A percentile compares a stretch with the other conserved stretches of the same genome.
Evolutionary conservation across 2,888 invertebrate genomes (phyloP).

Genomic region (Volucella inanis): DNA sequence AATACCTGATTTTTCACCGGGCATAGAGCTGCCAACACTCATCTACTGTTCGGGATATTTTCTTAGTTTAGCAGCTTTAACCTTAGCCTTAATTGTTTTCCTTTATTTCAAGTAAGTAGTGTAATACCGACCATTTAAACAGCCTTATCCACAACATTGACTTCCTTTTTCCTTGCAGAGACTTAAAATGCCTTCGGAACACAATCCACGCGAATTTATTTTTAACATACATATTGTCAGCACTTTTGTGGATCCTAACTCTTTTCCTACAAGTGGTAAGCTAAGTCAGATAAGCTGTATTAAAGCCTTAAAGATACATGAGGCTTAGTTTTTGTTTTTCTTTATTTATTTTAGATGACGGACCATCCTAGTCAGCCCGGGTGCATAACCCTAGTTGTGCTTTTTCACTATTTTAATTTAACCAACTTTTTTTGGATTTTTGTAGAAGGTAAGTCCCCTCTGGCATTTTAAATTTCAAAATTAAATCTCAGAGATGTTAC

Average conservation of each 20-base stretch:
- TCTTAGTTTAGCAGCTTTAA: constrained; percentile 91
- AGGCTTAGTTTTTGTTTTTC: constrained; percentile 13
- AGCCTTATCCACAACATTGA: background rate
- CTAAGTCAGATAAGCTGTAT: background rate
- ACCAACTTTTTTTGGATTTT: constrained; percentile 99
- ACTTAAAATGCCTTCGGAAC: constrained; percentile 94
- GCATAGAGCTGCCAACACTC: constrained; percentile 86
- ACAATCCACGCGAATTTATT: constrained; percentile 97
- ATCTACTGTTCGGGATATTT: constrained; percentile 94
- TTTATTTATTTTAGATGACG: constrained; percentile 84
- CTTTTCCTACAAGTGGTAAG: constrained; percentile 88
- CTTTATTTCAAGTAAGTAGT: constrained; percentile 93
- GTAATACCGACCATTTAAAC: too few relatives aligned
- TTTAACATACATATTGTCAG: constrained; percentile 94
- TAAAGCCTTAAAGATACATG: background rate
- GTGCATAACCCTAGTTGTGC: constrained; percentile 89
- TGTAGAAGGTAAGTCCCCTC: constrained; percentile 89
- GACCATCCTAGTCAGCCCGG: constrained; percentile 83
- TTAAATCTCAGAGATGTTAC: too few relatives aligned
- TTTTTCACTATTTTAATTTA: constrained; percentile 95
- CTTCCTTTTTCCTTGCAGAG: constrained; percentile 84
- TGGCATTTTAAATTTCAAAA: too few relatives aligned
- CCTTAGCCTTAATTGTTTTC: constrained; percentile 93
- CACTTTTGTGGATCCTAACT: constrained; percentile 94
- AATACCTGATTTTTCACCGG: constrained; percentile 84